Evolutionary conservation across 2,888 invertebrate genomes (phyloP), one percentile per base, ranked within the genome.

Genomic region (Mayetiola destructor): DNA sequence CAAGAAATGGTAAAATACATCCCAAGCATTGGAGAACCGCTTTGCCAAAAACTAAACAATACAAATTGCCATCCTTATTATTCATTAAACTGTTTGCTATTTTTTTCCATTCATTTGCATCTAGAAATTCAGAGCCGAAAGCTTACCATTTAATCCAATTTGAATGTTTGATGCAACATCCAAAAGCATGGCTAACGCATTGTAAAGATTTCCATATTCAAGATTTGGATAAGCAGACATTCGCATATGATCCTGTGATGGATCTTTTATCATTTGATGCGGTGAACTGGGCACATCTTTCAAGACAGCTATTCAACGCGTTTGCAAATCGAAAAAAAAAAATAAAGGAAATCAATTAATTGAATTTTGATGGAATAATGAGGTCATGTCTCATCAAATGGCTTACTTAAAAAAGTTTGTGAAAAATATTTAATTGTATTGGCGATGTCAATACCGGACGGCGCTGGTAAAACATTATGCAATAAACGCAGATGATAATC

Each of bases 351-450:
- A n/a, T 53, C 8, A 29, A 18, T 35, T 36, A 37, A 55, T 37
- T 29, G 3, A 27, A 35, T 36, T 30, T 37, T 59, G 14, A 36
- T 27, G 9, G 54, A 29, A 52, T 4, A 57, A 29, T 48, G 18
- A 21, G 27, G 9, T 27, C 6, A 20, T 30, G 36, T 32, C 55
- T 0, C 60, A 56, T n/a, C 32, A 12, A 23, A 14, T 16, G 12
- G 79, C 84, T 81, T 78, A 97, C 97, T 90, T 64, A 97, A 78
- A 61, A 99, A 77, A 40, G 94, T 95, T 76, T 95, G 94, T 53
- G 95, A 92, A 76, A 99, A 97, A 75, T 95, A 96, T 73, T 96
- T 94, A 68, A 99, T 82, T 58, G 95, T 96, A 75, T 93, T 95
- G 61, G 94, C 93, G 72, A 99, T 91, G 73, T 99, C 99, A 61